Conservation (phyloP, 2,113 vertebrate species). For the Oncorhynchus keta region DNA sequence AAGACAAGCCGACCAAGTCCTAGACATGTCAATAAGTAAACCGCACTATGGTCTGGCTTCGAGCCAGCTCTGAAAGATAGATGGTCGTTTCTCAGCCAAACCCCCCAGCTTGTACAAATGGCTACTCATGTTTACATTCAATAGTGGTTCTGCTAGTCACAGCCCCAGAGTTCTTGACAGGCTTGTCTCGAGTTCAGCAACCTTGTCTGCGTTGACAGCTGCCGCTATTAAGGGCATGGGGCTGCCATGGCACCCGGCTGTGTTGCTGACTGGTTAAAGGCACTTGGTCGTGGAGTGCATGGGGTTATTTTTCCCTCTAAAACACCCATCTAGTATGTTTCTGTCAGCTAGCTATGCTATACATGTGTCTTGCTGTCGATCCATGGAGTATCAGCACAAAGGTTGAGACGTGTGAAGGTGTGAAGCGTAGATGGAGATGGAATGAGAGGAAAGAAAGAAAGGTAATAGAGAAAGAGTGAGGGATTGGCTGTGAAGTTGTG, state of each 20-base stretch:
- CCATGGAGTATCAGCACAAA: background rate
- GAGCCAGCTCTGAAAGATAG: constrained; percentile 29
- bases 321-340: constrained; percentile 17
- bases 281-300: constrained; percentile 7
- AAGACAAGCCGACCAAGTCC: no score
- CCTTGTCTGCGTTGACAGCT: constrained; percentile 62
- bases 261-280: constrained; percentile 37
- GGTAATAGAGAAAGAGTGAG: background rate
- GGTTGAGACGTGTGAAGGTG: background rate
- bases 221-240: constrained; percentile 53
- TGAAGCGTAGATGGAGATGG: background rate
- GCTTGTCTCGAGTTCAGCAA: constrained; percentile 54
- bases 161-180: constrained; percentile 61
- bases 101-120: constrained; percentile 59
- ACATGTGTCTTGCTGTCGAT: background rate
- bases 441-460: background rate
- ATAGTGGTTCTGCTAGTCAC: constrained; percentile 42
- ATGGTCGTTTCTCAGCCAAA: constrained; percentile 56
- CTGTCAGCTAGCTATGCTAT: constrained; percentile 10
- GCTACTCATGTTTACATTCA: constrained; percentile 62
- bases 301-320: constrained; percentile 15
- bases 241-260: constrained; percentile 44
- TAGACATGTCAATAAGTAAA: background rate
- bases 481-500: background rate
- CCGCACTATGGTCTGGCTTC: background rate